These are phyloP conservation scores for Pandion haliaetus DNA, from an alignment of 2,113 vertebrate species.

Conservation along the genomic window DNA sequence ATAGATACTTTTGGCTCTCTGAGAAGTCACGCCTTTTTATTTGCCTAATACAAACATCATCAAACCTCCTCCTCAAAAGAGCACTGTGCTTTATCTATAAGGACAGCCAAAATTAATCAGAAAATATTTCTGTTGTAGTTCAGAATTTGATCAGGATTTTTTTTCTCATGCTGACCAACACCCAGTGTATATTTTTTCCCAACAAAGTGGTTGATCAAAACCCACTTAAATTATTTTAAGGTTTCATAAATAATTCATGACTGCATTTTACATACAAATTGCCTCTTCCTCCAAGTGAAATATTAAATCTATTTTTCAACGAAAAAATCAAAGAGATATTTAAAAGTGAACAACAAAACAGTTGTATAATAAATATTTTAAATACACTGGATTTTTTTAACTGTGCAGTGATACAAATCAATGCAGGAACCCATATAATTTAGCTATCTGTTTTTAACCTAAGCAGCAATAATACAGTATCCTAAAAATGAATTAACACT, in stretches of 20 bases:
- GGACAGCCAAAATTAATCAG: background rate
- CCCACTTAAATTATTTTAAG: background rate
- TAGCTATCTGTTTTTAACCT: background rate
- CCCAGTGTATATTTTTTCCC: background rate
- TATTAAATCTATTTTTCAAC: background rate
- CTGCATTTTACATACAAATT: constrained; percentile 13
- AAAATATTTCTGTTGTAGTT: background rate
- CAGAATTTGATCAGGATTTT: background rate
- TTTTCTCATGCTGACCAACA: background rate
- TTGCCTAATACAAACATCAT: background rate
- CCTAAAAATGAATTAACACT: background rate
- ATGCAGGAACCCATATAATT: background rate
- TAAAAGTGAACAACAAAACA: background rate
- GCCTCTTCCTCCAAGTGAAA: background rate
- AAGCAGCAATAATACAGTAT: background rate
- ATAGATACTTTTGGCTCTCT: background rate
- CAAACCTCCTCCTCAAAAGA: background rate
- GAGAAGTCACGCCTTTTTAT: background rate
- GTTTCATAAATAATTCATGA: constrained; percentile 30
- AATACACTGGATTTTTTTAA: background rate
- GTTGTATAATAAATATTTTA: background rate
- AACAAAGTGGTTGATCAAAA: background rate
- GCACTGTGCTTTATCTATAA: background rate
- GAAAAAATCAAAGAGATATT: background rate
- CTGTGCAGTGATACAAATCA: background rate